These are phyloP conservation scores for Galerucella nymphaeae DNA, from an alignment of 2,888 invertebrate genomes.

Conservation along the genomic window DNA sequence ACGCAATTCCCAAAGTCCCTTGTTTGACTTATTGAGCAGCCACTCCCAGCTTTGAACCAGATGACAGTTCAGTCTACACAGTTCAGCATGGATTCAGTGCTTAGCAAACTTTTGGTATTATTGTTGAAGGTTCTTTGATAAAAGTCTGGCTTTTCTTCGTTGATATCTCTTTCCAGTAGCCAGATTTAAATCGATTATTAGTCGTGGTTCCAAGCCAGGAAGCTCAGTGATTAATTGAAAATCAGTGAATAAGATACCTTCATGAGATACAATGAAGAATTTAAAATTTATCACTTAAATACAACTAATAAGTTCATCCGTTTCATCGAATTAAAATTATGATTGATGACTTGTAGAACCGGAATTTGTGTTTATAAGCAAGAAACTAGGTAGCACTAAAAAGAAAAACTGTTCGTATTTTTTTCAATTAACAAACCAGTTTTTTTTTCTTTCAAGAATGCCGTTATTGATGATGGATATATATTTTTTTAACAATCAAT, in stretches of 20 bases:
- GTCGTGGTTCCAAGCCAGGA: no score
- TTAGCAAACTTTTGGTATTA: no score
- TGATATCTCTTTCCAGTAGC: no score
- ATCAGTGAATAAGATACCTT: not conserved
- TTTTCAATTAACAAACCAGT: conserved; percentile 7
- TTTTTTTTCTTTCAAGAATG: not conserved
- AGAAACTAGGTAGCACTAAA: not conserved
- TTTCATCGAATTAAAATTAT: conserved; percentile 5
- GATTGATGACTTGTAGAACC: not conserved
- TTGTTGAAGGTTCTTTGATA: no score
- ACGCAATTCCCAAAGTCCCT: no score
- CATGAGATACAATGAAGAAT: not conserved
- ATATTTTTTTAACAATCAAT: not conserved
- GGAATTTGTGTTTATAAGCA: not conserved
- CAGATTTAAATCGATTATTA: no score
- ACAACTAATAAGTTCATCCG: not conserved
- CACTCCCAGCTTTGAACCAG: no score
- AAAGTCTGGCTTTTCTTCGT: no score
- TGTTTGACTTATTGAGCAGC: no score
- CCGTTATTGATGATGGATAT: not conserved
- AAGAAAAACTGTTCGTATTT: not conserved
- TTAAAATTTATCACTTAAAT: not conserved
- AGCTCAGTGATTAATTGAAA: not conserved
- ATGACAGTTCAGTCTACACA: no score
- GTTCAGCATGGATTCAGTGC: no score